phyloP scores from a whole-genome alignment of 2,113 vertebrate genomes.

The Bostrychus sinensis region DNA sequence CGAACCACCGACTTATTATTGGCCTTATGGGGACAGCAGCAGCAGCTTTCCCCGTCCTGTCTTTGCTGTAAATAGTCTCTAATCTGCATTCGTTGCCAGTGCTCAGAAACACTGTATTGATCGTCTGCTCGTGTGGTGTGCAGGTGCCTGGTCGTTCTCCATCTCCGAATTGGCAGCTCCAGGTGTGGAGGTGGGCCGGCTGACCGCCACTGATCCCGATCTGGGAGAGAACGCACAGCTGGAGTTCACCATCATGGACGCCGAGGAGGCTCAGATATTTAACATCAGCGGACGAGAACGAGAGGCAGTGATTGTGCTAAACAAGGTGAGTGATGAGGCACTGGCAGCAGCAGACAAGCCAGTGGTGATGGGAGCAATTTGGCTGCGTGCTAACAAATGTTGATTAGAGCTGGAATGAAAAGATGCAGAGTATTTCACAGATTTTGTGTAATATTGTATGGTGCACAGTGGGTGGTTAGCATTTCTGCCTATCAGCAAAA shows the following conservation, averaged over 20 bases:
- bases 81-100: slow-evolving; percentile 13
- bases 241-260: slow-evolving; percentile 84
- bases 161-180: slow-evolving; percentile 86
- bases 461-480: no score
- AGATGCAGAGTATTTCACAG: no score
- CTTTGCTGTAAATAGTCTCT: background rate
- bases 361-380: background rate
- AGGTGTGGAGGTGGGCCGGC: slow-evolving; percentile 86
- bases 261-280: slow-evolving; percentile 83
- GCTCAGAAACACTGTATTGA: slow-evolving; percentile 12
- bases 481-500: no score
- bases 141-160: slow-evolving; percentile 83
- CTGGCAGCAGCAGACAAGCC: background rate
- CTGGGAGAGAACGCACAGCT: slow-evolving; percentile 87
- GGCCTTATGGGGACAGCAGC: no score
- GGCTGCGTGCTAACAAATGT: background rate
- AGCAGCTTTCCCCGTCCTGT: background rate
- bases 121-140: background rate
- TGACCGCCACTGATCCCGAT: slow-evolving; percentile 86
- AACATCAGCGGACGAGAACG: slow-evolving; percentile 81
- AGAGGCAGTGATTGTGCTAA: slow-evolving; percentile 85
- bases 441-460: no score
- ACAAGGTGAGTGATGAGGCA: slow-evolving; percentile 76
- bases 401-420: background rate
- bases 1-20: background rate